Percentiles rank a stretch among this genome's conserved stretches.
phyloP scores from a whole-genome alignment of 2,797 vertebrate genomes.

The Lepus oiostolus region DNA sequence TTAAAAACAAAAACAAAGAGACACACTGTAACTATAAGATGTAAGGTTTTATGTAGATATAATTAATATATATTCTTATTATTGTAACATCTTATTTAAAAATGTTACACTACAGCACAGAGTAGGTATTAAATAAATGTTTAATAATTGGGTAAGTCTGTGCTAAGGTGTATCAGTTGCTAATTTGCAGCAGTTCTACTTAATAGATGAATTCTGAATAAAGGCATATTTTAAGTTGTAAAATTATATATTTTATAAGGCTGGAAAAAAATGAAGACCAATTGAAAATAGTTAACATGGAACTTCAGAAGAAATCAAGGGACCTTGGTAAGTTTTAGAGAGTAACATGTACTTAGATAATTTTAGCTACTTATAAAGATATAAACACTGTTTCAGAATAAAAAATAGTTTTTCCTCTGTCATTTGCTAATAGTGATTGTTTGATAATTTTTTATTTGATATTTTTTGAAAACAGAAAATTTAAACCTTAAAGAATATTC shows the following conservation, averaged over 20 bases:
- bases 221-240: slow-evolving; percentile 68
- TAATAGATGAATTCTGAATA: slow-evolving; percentile 57
- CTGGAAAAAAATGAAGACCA: slow-evolving; percentile 88
- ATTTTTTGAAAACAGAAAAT: slow-evolving; percentile 58
- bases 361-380: slow-evolving; percentile 50
- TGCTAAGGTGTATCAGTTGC: slow-evolving; percentile 20
- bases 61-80: slow-evolving; percentile 48
- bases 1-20: slow-evolving; percentile 5
- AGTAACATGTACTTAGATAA: slow-evolving; percentile 54
- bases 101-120: neutral
- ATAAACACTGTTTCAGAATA: slow-evolving; percentile 43
- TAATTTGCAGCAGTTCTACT: slow-evolving; percentile 68
- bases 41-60: slow-evolving; percentile 55
- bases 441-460: slow-evolving; percentile 49
- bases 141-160: slow-evolving; percentile 48
- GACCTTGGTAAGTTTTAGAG: slow-evolving; percentile 90
- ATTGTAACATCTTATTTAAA: slow-evolving; percentile 62
- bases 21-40: slow-evolving; percentile 43
- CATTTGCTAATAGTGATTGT: slow-evolving; percentile 34
- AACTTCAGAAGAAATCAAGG: slow-evolving; percentile 89
- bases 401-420: slow-evolving; percentile 36
- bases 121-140: slow-evolving; percentile 54
- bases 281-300: slow-evolving; percentile 84
- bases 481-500: slow-evolving; percentile 49
- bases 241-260: slow-evolving; percentile 87